A percentile compares a stretch with the other conserved stretches of the same genome.
phyloP scores from a whole-genome alignment of 2,797 vertebrate species.

The Anguilla marmorata region DNA sequence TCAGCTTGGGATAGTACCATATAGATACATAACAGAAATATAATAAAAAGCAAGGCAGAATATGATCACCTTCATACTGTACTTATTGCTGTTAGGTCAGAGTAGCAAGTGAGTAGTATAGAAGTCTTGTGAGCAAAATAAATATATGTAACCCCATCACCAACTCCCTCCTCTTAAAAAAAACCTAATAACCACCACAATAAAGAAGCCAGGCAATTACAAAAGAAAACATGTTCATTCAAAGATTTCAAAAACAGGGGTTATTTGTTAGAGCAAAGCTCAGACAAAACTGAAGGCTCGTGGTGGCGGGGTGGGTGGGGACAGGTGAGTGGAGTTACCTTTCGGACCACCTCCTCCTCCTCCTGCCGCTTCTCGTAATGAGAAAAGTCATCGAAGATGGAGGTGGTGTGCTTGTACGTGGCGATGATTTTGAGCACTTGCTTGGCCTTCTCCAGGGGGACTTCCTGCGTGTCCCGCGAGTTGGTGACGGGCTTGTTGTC shows the following conservation, averaged over 20 bases:
- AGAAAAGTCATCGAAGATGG: conserved; percentile 97
- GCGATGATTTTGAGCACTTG: conserved; percentile 95
- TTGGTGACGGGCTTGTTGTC: conserved; percentile 98
- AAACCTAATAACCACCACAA: conserved; percentile 30
- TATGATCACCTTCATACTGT: background rate
- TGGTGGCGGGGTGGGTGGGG: background rate
- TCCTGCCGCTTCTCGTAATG: conserved; percentile 97
- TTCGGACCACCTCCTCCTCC: conserved; percentile 92
- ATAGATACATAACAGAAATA: background rate
- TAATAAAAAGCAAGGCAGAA: background rate
- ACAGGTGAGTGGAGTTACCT: conserved; percentile 71
- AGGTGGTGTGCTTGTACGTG: conserved; percentile 94
- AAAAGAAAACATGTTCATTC: conserved; percentile 1
- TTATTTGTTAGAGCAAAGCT: background rate
- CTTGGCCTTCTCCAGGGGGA: conserved; percentile 94
- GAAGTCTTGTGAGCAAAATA: background rate
- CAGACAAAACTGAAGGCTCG: conserved; percentile 14
- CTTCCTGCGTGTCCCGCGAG: conserved; percentile 95
- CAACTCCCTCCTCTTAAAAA: background rate
- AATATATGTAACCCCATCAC: background rate
- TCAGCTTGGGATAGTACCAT: background rate
- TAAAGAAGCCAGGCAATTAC: background rate
- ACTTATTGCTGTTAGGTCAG: conserved; percentile 4
- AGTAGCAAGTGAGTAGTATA: background rate
- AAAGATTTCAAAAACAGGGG: conserved; percentile 13